A percentile compares a stretch with the other conserved stretches of the same genome.
These are phyloP conservation scores for Yasuhikotakia modesta DNA, from an alignment of 2,797 vertebrate species.

Conservation along the genomic window DNA sequence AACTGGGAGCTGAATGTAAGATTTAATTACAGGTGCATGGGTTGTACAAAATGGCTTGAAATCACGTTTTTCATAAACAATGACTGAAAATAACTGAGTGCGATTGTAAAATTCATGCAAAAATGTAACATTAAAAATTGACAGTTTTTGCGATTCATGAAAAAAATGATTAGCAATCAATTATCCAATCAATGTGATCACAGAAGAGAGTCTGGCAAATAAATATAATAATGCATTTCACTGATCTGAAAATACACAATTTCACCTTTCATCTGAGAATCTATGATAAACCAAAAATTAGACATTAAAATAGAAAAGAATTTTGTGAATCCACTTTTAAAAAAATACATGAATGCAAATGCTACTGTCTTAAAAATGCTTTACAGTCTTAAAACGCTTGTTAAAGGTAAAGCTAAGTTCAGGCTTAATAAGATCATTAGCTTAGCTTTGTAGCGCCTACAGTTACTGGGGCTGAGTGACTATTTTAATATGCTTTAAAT, in stretches of 20 bases:
- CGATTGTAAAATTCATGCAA: too few relatives aligned
- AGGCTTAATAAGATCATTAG: conserved; percentile 28
- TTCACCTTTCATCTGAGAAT: conserved; percentile 27
- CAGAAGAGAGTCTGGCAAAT: conserved; percentile 39
- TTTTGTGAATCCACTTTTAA: neutral
- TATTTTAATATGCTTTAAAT: conserved; percentile 6
- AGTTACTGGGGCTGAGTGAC: conserved; percentile 6
- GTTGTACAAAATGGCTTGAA: neutral
- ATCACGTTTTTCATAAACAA: conserved; percentile 28
- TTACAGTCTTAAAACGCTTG: too few relatives aligned
- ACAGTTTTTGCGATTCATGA: conserved; percentile 45
- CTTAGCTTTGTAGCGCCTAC: neutral
- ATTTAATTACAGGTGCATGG: conserved; percentile 5
- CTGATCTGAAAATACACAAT: conserved; percentile 37
- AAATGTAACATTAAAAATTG: conserved; percentile 38
- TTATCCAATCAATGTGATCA: conserved; percentile 27
- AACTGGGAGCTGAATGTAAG: conserved; percentile 10
- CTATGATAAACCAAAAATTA: conserved; percentile 11
- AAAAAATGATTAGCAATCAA: conserved; percentile 32
- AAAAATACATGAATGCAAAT: neutral
- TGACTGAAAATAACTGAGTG: conserved; percentile 12
- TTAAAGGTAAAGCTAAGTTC: conserved; percentile 8
- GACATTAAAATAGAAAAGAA: neutral
- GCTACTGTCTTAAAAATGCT: too few relatives aligned
- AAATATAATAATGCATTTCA: conserved; percentile 50